Evolutionary conservation across 2,113 vertebrate genomes (phyloP).

Genomic region (Catharus bicknelli): DNA sequence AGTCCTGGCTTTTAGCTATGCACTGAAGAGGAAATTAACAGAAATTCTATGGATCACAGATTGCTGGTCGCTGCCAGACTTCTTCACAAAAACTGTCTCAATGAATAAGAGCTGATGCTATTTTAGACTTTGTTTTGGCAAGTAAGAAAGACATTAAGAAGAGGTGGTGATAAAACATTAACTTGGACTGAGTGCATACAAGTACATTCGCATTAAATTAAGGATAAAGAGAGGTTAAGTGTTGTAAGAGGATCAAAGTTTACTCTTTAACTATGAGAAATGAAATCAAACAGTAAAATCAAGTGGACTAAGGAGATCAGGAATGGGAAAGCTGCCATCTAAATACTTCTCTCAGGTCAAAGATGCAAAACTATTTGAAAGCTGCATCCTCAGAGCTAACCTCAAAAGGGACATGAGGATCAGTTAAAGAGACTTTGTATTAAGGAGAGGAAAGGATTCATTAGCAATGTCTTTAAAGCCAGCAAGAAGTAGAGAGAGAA

Average conservation of each 20-base stretch:
- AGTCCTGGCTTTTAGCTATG: neutral
- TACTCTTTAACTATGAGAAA: neutral
- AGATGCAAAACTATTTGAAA: neutral
- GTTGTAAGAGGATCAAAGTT: conserved; percentile 24
- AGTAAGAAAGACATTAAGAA: neutral
- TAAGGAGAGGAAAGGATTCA: neutral
- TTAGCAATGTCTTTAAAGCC: neutral
- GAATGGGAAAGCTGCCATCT: neutral
- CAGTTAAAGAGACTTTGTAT: neutral
- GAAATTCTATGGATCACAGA: neutral
- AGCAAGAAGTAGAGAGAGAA: neutral
- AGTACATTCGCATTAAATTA: neutral
- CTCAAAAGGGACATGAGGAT: neutral
- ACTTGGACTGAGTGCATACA: neutral
- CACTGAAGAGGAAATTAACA: neutral
- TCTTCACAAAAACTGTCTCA: neutral
- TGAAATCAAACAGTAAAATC: conserved; percentile 1
- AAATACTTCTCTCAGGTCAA: neutral
- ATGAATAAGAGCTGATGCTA: neutral
- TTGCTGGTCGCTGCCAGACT: neutral
- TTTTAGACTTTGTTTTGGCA: neutral
- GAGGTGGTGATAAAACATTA: neutral
- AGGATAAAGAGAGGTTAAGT: neutral
- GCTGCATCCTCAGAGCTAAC: neutral
- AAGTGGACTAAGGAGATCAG: neutral